Evolutionary conservation across 1,140 invertebrate genomes (phyloP).

Genomic region (Nasonia longicornis): DNA sequence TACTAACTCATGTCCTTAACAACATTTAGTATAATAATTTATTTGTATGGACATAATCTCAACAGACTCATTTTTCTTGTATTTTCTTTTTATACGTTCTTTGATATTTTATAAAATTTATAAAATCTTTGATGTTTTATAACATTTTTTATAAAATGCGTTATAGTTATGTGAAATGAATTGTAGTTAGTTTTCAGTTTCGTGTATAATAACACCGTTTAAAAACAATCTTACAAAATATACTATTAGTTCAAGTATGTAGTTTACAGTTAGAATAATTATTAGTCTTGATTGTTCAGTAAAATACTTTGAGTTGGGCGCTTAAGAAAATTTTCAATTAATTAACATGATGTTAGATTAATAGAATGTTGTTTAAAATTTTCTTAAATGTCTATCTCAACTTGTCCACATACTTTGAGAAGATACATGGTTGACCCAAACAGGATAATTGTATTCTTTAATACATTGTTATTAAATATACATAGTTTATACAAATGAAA

Average conservation of each 20-base stretch:
- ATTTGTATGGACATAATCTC: no score
- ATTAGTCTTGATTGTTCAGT: background rate
- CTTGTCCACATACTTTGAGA: background rate
- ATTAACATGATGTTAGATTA: no score
- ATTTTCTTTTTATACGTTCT: background rate
- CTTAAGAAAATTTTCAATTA: background rate
- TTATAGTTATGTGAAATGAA: background rate
- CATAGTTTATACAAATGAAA: no score
- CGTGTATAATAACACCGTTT: background rate
- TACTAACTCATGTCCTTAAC: no score
- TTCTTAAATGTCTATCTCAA: background rate
- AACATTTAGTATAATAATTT: no score
- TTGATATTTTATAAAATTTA: background rate
- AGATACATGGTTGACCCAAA: constrained; percentile 21
- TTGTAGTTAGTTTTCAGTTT: background rate
- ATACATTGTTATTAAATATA: no score
- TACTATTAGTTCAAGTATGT: background rate
- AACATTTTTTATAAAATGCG: background rate
- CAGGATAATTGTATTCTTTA: background rate
- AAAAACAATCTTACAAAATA: background rate
- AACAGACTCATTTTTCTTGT: no score
- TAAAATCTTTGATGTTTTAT: background rate
- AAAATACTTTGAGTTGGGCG: background rate
- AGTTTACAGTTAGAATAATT: background rate
- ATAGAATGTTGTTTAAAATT: no score